Percentiles rank a stretch among this genome's conserved stretches.
phyloP scores from a whole-genome alignment of 2,113 vertebrate species.

The Labeo rohita region DNA sequence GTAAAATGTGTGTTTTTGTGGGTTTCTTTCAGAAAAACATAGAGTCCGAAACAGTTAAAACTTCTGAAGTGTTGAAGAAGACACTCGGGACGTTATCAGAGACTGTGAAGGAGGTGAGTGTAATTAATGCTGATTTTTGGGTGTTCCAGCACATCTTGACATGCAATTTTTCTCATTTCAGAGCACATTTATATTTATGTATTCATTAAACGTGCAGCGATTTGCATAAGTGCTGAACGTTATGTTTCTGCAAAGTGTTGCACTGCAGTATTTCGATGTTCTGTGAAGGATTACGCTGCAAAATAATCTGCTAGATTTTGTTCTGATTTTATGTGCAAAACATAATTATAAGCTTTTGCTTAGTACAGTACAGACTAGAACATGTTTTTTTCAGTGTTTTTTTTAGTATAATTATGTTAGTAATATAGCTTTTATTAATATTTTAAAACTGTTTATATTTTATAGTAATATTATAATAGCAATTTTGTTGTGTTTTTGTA shows the following conservation, averaged over 20 bases:
- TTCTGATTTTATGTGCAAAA: not conserved
- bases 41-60: constrained; percentile 92
- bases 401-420: not conserved
- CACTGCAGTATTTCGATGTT: not conserved
- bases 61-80: constrained; percentile 90
- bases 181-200: not conserved
- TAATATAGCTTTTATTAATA: not conserved
- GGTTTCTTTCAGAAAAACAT: constrained; percentile 85
- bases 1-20: not conserved
- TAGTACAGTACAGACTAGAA: not conserved
- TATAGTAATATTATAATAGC: not conserved
- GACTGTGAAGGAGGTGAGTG: constrained; percentile 88
- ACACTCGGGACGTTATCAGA: constrained; percentile 87
- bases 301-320: not conserved
- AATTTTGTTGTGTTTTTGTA: too few species aligned
- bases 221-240: not conserved
- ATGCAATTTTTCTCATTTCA: not conserved
- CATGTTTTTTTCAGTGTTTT: not conserved
- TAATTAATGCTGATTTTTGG: not conserved
- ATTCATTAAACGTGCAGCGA: not conserved
- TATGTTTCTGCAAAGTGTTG: not conserved
- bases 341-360: not conserved
- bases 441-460: not conserved
- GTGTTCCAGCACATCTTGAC: not conserved
- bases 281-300: not conserved